Conservation (phyloP, 2,113 vertebrate species). For the Gavialis gangeticus region DNA sequence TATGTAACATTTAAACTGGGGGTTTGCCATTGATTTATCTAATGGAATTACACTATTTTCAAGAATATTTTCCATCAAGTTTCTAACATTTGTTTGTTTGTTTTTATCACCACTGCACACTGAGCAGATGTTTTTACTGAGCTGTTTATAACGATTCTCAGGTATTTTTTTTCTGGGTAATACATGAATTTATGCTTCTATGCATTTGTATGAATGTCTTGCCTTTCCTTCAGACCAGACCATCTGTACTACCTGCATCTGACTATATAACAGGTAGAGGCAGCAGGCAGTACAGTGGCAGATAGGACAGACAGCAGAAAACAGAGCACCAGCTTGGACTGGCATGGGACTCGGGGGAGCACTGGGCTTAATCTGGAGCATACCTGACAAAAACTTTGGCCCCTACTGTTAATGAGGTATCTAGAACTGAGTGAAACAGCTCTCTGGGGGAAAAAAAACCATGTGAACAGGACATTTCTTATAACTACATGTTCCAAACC, state of each 20-base stretch:
- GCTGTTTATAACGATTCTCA: background rate
- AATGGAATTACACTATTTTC: background rate
- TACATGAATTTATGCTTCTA: background rate
- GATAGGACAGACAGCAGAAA: too few species aligned
- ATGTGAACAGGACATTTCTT: background rate
- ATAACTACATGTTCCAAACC: background rate
- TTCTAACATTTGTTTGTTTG: background rate
- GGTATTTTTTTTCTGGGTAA: background rate
- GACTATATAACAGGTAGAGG: background rate
- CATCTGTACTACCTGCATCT: background rate
- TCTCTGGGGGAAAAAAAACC: background rate
- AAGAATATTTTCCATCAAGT: background rate
- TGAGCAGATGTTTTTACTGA: constrained; percentile 23
- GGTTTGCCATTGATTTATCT: background rate
- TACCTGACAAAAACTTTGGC: too few species aligned
- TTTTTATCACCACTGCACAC: constrained; percentile 1
- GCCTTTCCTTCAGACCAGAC: background rate
- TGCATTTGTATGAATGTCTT: background rate
- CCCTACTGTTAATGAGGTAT: background rate
- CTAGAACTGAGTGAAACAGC: background rate
- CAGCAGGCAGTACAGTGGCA: too few species aligned
- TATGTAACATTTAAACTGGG: background rate
- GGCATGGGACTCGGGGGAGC: too few species aligned
- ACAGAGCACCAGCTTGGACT: too few species aligned
- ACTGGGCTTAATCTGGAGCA: too few species aligned